Conservation (phyloP, 2,888 invertebrate species). For the Eupithecia vulgata region DNA sequence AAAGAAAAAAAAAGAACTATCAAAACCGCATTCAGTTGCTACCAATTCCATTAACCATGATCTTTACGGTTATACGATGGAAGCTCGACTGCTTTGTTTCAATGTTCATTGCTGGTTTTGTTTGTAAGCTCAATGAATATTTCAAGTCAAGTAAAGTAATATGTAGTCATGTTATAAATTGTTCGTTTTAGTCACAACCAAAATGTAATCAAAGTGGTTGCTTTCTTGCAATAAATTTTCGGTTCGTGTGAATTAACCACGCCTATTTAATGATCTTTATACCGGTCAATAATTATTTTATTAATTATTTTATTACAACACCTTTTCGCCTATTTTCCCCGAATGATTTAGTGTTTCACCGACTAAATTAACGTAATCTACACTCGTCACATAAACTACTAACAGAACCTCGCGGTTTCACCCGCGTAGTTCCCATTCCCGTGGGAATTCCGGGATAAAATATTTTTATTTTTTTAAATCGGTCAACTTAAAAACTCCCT, state of each 20-base stretch:
- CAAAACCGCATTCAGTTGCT: conserved; percentile 50
- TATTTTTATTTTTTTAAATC: no score
- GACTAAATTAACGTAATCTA: conserved; percentile 51
- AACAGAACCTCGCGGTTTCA: no score
- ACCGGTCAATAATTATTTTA: conserved; percentile 76
- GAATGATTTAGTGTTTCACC: conserved; percentile 70
- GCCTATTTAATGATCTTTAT: conserved; percentile 66
- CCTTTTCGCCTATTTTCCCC: conserved; percentile 68
- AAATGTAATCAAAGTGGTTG: conserved; percentile 9
- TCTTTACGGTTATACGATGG: neutral
- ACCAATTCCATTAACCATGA: conserved; percentile 47
- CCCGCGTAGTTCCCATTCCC: no score
- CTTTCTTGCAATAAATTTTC: conserved; percentile 65
- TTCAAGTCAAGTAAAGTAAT: neutral
- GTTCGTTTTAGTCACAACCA: conserved; percentile 21
- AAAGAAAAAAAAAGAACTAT: conserved; percentile 59
- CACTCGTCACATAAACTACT: neutral
- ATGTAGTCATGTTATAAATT: neutral
- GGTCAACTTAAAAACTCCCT: no score
- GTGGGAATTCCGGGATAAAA: no score
- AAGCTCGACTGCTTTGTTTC: conserved; percentile 9
- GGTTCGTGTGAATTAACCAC: conserved; percentile 74
- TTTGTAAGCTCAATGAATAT: neutral
- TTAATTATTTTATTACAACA: conserved; percentile 75
- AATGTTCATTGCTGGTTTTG: conserved; percentile 10